Conservation (phyloP, 2,888 invertebrate genomes). For the Dione vanillae region DNA sequence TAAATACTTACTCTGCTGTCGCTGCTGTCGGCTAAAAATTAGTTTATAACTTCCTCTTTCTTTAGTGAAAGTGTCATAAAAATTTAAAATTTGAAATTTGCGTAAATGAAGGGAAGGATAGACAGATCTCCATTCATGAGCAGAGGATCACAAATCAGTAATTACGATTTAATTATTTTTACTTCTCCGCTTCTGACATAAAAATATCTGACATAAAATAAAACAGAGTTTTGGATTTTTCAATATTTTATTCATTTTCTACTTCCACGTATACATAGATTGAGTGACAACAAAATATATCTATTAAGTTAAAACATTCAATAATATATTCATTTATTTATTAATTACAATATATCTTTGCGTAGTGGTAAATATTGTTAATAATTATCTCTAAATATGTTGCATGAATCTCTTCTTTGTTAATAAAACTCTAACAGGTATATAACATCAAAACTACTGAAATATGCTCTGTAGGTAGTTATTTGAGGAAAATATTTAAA, state of each 20-base stretch:
- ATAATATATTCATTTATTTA: slow-evolving; percentile 39
- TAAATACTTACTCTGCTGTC: too few species aligned
- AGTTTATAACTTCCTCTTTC: too few species aligned
- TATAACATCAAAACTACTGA: slow-evolving; percentile 5
- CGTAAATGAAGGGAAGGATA: too few species aligned
- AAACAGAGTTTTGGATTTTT: slow-evolving; percentile 26
- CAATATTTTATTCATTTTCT: slow-evolving; percentile 46
- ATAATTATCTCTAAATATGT: slow-evolving; percentile 1
- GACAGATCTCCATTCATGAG: too few species aligned
- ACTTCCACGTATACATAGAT: slow-evolving; percentile 54
- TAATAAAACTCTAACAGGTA: slow-evolving; percentile 5
- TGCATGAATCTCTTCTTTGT: not conserved
- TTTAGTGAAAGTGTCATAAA: too few species aligned
- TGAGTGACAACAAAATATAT: slow-evolving; percentile 52
- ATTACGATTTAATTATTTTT: too few species aligned
- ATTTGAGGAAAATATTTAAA: not conserved
- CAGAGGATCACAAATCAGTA: too few species aligned
- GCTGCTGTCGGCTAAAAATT: too few species aligned
- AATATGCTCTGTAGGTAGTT: slow-evolving; percentile 1
- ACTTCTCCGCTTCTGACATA: not conserved
- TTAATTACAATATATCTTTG: slow-evolving; percentile 24
- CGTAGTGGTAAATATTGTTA: not conserved
- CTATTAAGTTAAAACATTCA: slow-evolving; percentile 51
- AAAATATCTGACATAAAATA: not conserved
- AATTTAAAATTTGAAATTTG: too few species aligned